Evolutionary conservation across 2,113 vertebrate genomes (phyloP).

Genomic region (Petaurus breviceps): DNA sequence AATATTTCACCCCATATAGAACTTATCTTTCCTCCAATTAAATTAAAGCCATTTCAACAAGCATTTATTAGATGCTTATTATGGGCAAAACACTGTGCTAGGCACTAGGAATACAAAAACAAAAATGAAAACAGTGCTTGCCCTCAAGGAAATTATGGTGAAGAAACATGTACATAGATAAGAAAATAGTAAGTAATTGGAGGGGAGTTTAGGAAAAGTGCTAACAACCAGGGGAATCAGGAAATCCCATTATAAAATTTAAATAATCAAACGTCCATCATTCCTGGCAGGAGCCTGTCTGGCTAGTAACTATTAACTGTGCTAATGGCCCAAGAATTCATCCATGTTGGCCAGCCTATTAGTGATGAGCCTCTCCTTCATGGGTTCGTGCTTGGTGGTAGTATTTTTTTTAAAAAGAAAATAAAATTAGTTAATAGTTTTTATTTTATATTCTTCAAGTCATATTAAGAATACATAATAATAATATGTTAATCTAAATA

Average conservation of each 20-base stretch:
- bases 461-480: background rate
- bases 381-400: background rate
- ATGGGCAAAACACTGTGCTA: background rate
- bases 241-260: background rate
- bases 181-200: background rate
- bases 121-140: background rate
- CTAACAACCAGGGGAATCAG: background rate
- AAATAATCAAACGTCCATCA: background rate
- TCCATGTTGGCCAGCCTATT: background rate
- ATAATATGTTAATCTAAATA: background rate
- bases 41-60: background rate
- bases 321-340: background rate
- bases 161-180: background rate
- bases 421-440: background rate
- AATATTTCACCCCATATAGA: background rate
- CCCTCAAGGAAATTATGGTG: background rate
- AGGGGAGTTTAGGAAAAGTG: background rate
- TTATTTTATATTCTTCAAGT: background rate
- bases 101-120: background rate
- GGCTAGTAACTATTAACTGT: background rate
- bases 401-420: background rate
- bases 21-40: background rate
- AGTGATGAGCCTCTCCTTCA: background rate
- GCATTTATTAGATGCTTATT: background rate
- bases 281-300: background rate